Conservation (phyloP, 2,797 vertebrate species). For the Fratercula arctica region DNA sequence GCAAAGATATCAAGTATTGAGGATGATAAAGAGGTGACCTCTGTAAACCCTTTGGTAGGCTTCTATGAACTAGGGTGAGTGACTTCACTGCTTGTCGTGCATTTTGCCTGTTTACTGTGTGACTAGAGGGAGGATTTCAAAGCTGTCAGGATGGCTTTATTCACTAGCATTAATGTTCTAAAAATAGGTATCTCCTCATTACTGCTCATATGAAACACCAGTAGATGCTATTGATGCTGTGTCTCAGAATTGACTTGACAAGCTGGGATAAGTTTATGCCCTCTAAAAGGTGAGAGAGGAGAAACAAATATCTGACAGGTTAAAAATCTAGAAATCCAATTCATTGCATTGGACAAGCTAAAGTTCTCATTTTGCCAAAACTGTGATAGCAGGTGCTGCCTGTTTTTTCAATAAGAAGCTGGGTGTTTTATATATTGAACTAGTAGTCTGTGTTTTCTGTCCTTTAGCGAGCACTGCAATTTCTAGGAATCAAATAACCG, state of each 20-base stretch:
- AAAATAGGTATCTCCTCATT: not conserved
- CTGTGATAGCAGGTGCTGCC: not conserved
- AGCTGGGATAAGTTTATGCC: not conserved
- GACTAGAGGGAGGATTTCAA: not conserved
- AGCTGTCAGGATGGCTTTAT: not conserved
- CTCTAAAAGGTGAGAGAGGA: not conserved
- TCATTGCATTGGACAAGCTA: not conserved
- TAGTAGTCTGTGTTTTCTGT: not conserved
- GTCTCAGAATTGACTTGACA: not conserved
- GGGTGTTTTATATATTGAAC: not conserved
- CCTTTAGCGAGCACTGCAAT: not conserved
- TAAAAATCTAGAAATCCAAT: not conserved
- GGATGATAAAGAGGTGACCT: not conserved
- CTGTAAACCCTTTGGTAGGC: not conserved
- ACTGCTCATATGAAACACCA: not conserved
- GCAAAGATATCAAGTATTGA: not conserved
- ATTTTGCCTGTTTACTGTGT: not conserved
- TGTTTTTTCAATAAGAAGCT: not conserved
- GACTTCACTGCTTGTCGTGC: not conserved
- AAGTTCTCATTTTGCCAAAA: not conserved
- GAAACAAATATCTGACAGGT: not conserved
- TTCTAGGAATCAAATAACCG: not conserved
- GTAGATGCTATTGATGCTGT: not conserved
- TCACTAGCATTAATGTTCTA: slow-evolving; percentile 14
- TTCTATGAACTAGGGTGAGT: not conserved